Evolutionary conservation across 2,797 vertebrate genomes (phyloP), one percentile per base, ranked within the genome.

Genomic region (Lemur catta): DNA sequence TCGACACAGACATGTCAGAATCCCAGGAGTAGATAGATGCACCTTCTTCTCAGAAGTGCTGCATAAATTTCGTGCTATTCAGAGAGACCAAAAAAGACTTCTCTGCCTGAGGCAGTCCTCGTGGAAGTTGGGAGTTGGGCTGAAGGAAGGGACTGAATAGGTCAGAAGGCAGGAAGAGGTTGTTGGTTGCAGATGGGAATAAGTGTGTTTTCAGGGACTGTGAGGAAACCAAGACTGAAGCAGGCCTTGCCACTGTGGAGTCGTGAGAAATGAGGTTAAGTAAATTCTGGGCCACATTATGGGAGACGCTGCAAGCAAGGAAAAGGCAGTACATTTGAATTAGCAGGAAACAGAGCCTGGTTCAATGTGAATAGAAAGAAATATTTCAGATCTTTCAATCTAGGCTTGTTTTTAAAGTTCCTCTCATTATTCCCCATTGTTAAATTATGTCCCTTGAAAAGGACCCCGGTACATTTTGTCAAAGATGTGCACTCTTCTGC

Each of bases 401-500:
- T 18, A 35, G 50, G 33, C 50, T 91, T 76, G 57, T 81, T 93
- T 92, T 88, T 20, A 48, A 33, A 81, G 76, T 85, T 89, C 50
- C 11, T 1, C 6, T 65, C 24, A 65, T 84, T 80, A 80, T 75
- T 91, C 50, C 50, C 65, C 33, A 20, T 22, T 41, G 38, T 88
- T 74, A 93, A 87, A 87, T 50, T 30, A 91, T 78, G 30, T 89
- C 65, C 30, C 24, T 84, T 87, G 81, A 82, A 75, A 72, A 97
- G 72, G 74, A 96, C 79, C 26, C 9, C 6, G 48, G 87, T 13
- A 46, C 41, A 63, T 81, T 85, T 63, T 63, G 13, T 48, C 67
- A 4, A 92, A 80, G 57, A 13, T 41, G 12, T 24, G 33, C 6
- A 59, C 35, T 52, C 35, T 80, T 43, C 20, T 79, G 55, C 41